Percentiles rank a stretch among this genome's conserved stretches.
Evolutionary conservation across 2,888 invertebrate genomes (phyloP).

Genomic region (Endotricha flammealis): DNA sequence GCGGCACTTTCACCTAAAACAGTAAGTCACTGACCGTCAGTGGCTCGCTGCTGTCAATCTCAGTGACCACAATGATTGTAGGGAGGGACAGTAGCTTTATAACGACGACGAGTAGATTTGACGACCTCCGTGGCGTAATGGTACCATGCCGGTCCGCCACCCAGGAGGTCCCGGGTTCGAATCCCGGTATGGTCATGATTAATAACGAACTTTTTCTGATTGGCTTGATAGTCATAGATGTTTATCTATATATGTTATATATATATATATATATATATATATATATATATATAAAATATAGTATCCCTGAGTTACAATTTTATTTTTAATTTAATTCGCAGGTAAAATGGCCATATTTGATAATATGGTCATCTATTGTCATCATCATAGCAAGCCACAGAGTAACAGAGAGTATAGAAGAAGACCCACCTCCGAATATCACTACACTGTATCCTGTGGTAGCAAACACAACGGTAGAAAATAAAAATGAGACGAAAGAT

Average conservation of each 20-base stretch:
- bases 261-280: background rate
- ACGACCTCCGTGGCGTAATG: too few relatives aligned
- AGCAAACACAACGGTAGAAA: conserved; percentile 19
- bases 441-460: conserved; percentile 55
- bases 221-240: background rate
- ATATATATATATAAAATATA: background rate
- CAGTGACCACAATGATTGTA: too few relatives aligned
- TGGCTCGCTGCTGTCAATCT: conserved; percentile 3
- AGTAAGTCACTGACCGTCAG: conserved; percentile 29
- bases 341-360: conserved; percentile 34
- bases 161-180: too few relatives aligned
- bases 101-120: too few relatives aligned
- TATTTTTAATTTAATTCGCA: conserved; percentile 18
- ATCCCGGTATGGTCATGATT: too few relatives aligned
- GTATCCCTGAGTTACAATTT: too few relatives aligned
- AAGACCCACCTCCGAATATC: conserved; percentile 27
- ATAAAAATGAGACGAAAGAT: conserved; percentile 15
- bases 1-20: conserved; percentile 34
- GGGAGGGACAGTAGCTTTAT: too few relatives aligned
- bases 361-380: conserved; percentile 21
- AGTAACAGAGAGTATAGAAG: conserved; percentile 30
- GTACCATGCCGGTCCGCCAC: too few relatives aligned
- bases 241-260: background rate
- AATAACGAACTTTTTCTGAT: too few relatives aligned
- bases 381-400: conserved; percentile 24